These are phyloP conservation scores for Drosophila anomelani DNA, from an alignment of 2,888 invertebrate genomes.

Conservation along the genomic window DNA sequence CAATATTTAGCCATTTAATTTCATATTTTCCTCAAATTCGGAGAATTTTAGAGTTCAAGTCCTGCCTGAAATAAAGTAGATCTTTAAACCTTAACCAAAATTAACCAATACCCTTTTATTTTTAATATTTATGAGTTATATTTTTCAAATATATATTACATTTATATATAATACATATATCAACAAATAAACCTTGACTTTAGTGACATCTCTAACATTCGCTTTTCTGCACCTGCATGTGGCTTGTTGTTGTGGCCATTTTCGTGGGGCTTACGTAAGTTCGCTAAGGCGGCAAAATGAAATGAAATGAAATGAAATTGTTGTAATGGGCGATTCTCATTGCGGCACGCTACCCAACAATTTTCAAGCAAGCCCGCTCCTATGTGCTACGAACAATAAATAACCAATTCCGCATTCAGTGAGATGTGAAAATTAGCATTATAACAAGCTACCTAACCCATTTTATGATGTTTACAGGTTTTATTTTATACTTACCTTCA, in stretches of 20 bases:
- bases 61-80: too few species aligned
- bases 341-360: constrained; percentile 65
- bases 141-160: too few species aligned
- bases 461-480: background rate
- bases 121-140: background rate
- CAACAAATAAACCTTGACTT: background rate
- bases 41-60: too few species aligned
- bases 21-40: too few species aligned
- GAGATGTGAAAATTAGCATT: constrained; percentile 6
- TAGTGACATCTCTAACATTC: constrained; percentile 15
- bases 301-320: constrained; percentile 80
- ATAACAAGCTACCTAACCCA: background rate
- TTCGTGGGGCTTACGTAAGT: constrained; percentile 68
- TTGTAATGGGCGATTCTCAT: constrained; percentile 80
- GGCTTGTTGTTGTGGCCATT: constrained; percentile 29
- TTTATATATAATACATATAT: background rate
- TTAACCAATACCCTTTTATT: background rate
- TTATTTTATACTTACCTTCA: background rate
- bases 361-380: background rate
- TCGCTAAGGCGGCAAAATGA: constrained; percentile 76
- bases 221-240: constrained; percentile 19
- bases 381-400: constrained; percentile 1
- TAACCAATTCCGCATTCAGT: constrained; percentile 8
- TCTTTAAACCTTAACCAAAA: background rate
- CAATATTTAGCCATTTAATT: too few species aligned